Evolutionary conservation across 2,888 invertebrate genomes (phyloP), one percentile per base, ranked within the genome.

Genomic region (Teleiodes luculella): DNA sequence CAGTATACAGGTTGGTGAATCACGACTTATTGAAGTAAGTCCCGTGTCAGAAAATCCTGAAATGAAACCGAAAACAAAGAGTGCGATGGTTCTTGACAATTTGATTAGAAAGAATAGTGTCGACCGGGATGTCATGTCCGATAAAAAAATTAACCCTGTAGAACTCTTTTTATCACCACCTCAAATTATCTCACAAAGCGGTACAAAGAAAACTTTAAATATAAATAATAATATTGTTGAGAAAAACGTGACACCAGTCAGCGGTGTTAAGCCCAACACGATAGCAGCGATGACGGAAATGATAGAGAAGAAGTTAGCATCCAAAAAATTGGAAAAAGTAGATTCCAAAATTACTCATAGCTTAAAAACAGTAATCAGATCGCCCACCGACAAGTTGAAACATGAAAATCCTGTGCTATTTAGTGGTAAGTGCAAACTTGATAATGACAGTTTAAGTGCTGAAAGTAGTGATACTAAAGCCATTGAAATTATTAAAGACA

Each of bases 91-190:
- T 37, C 79, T 92, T n/a, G 91, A 92, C 64, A 91, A 89, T 68
- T 78, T 92, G 45, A 78, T 92, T 58, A 83, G 90, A 58, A 91
- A 91, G 74, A 92, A 91, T 66, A 91, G 90, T 67, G 85, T 92
- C 41, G 92, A 92, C 57, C 81, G 91, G 65, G 86, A 82, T 37
- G 70, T 86, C 70, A 61, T 82, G 59, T 66, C 87, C 61, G 78
- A 91, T 68, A 74, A 74, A 65, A 72, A 87, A 67, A 60, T 81
- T 56, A 78, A 89, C 63, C 87, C 89, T 57, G 84, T 89, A 52
- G 79, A 91, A 74, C 68, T 91, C 66, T 86, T 90, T 72, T 73
- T 90, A 65, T 66, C 80, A 47, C 77, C 83, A 1, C 84, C 68
- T 60, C 87, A 86, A 75, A 89, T 70, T 66, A 66, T 70, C 37